Conservation (phyloP, 2,113 vertebrate species). For the Rhinogobius similis region DNA sequence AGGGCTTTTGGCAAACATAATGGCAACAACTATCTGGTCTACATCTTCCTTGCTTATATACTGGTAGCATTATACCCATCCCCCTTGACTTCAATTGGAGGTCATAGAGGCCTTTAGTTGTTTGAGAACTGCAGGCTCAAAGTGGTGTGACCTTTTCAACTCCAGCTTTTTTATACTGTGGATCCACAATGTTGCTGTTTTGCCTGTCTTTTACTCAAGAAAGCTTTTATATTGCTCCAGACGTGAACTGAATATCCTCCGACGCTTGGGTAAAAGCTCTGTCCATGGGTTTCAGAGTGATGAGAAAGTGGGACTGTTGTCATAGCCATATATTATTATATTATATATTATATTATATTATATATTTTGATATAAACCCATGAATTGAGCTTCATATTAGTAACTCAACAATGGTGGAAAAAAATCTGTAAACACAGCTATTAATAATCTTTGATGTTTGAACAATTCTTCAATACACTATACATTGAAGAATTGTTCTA, state of each 20-base stretch:
- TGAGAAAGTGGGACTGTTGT: too few species aligned
- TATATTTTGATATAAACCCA: too few species aligned
- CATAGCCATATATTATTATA: too few species aligned
- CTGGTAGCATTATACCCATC: slow-evolving; percentile 83
- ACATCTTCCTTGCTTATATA: slow-evolving; percentile 69
- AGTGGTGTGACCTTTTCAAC: slow-evolving; percentile 91
- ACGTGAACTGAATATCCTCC: background rate
- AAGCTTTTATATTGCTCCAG: background rate
- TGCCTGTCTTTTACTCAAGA: slow-evolving; percentile 60
- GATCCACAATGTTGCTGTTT: slow-evolving; percentile 75
- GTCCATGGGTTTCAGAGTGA: background rate
- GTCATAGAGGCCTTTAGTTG: slow-evolving; percentile 88
- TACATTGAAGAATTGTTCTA: too few species aligned
- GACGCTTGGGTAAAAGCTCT: background rate
- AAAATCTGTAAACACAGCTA: background rate
- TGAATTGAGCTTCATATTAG: too few species aligned
- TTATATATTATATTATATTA: too few species aligned
- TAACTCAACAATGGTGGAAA: too few species aligned
- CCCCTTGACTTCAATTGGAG: slow-evolving; percentile 81
- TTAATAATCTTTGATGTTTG: background rate
- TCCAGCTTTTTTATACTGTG: slow-evolving; percentile 67
- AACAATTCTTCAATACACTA: too few species aligned
- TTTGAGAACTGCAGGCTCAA: slow-evolving; percentile 85
- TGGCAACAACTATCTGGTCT: slow-evolving; percentile 78
- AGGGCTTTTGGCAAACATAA: slow-evolving; percentile 91